Evolutionary conservation across 2,888 invertebrate genomes (phyloP).

Genomic region (Oscheius sp.): DNA sequence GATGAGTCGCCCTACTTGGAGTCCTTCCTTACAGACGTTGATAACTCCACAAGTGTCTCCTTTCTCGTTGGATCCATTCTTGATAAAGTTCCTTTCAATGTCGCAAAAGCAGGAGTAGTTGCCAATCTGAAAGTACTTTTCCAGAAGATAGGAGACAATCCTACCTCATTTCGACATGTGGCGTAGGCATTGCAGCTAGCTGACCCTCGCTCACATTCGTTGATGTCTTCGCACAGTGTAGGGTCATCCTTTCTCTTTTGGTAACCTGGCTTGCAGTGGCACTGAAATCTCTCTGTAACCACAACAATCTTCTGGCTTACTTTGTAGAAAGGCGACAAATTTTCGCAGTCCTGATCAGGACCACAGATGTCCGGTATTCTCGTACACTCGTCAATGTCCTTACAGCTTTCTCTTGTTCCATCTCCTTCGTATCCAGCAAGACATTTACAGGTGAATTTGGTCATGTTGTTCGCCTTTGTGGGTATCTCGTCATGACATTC

Average conservation of each 20-base stretch:
- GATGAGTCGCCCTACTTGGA: neutral
- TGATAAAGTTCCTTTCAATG: neutral
- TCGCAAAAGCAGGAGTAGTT: slow-evolving; percentile 17
- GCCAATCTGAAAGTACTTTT: too few relatives aligned
- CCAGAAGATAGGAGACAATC: too few relatives aligned
- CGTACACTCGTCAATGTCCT: too few relatives aligned
- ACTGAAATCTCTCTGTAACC: too few relatives aligned
- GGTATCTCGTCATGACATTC: slow-evolving; percentile 23
- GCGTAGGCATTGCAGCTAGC: too few relatives aligned
- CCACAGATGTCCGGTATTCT: too few relatives aligned
- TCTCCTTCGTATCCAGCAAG: slow-evolving; percentile 19
- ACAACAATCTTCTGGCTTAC: too few relatives aligned
- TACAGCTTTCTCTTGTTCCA: slow-evolving; percentile 11
- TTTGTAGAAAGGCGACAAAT: too few relatives aligned
- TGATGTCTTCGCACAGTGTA: neutral
- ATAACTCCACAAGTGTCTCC: slow-evolving; percentile 8
- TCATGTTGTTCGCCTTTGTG: neutral
- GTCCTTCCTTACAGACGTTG: slow-evolving; percentile 23
- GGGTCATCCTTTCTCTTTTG: too few relatives aligned
- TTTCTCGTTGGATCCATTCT: neutral
- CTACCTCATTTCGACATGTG: too few relatives aligned
- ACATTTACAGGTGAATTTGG: slow-evolving; percentile 24
- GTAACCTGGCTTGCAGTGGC: too few relatives aligned
- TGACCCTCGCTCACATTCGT: neutral
- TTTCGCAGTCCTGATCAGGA: too few relatives aligned